Evolutionary conservation across 2,113 vertebrate species (phyloP).

Genomic region (Osmerus eperlanus): DNA sequence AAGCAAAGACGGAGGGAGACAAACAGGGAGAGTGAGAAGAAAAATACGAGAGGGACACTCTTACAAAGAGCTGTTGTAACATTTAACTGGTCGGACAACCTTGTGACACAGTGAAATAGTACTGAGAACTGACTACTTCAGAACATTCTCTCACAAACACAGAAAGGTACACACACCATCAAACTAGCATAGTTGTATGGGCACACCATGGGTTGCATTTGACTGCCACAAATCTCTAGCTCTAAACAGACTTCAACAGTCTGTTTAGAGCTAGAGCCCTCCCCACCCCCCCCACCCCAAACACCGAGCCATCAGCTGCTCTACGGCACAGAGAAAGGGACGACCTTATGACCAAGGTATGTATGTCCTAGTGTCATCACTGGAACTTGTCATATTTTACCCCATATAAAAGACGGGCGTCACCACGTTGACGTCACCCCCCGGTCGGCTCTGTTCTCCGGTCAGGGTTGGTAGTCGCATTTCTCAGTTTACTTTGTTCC

Average conservation of each 20-base stretch:
- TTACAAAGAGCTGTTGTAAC: no score
- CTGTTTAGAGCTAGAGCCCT: not conserved
- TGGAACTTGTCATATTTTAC: conserved; percentile 21
- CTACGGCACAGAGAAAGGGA: conserved; percentile 12
- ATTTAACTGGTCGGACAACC: no score
- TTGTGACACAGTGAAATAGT: no score
- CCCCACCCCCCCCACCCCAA: not conserved
- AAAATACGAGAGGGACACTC: no score
- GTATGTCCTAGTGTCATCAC: conserved; percentile 29
- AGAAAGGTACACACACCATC: no score
- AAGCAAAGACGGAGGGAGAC: no score
- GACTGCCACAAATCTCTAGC: no score
- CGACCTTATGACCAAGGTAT: conserved; percentile 41
- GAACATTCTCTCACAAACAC: no score
- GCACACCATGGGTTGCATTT: no score
- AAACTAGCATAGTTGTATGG: no score
- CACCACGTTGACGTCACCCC: conserved; percentile 39
- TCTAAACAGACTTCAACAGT: conserved; percentile 11
- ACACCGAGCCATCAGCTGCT: conserved; percentile 30
- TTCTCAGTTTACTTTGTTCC: conserved; percentile 53
- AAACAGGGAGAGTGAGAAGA: no score
- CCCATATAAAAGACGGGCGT: conserved; percentile 1
- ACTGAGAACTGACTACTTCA: no score
- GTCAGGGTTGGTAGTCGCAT: conserved; percentile 36
- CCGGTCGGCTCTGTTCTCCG: conserved; percentile 11